A percentile compares a stretch with the other conserved stretches of the same genome.
Conservation (phyloP, 2,888 invertebrate species). For the Caenorhabditis sp. region DNA sequence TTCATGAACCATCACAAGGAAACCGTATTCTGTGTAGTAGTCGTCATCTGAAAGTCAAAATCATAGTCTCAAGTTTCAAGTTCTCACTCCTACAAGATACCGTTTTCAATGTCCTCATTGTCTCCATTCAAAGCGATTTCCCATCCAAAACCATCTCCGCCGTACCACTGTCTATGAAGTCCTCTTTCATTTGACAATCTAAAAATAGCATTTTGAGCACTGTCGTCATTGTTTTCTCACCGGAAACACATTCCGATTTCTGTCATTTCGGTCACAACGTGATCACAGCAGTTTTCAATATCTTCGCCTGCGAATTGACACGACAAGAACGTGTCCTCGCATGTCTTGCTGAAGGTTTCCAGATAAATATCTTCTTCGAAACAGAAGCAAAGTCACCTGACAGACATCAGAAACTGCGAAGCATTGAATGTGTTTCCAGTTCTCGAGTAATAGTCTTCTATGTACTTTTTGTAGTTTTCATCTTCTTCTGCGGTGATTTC, state of each 20-base stretch:
- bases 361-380: too few relatives aligned
- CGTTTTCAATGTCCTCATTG: slow-evolving; percentile 2
- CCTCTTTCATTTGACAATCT: slow-evolving; percentile 61
- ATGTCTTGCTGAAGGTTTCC: slow-evolving; percentile 49
- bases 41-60: neutral
- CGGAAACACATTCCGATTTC: slow-evolving; percentile 69
- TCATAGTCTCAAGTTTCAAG: too few relatives aligned
- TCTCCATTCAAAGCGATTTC: slow-evolving; percentile 68
- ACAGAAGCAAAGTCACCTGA: too few relatives aligned
- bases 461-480: too few relatives aligned
- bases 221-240: slow-evolving; percentile 16
- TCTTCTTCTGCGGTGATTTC: too few relatives aligned
- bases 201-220: slow-evolving; percentile 17
- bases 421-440: too few relatives aligned
- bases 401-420: too few relatives aligned
- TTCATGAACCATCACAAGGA: slow-evolving; percentile 68
- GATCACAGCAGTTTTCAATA: slow-evolving; percentile 67
- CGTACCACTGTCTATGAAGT: slow-evolving; percentile 64
- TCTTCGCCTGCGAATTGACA: slow-evolving; percentile 68
- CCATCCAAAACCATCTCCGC: slow-evolving; percentile 71
- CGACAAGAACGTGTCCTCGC: slow-evolving; percentile 66
- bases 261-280: slow-evolving; percentile 60
- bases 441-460: too few relatives aligned
- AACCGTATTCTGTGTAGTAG: slow-evolving; percentile 22
- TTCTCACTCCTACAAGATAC: too few relatives aligned